phyloP scores from a whole-genome alignment of 2,797 vertebrate genomes.

The Poecilia wingei region DNA sequence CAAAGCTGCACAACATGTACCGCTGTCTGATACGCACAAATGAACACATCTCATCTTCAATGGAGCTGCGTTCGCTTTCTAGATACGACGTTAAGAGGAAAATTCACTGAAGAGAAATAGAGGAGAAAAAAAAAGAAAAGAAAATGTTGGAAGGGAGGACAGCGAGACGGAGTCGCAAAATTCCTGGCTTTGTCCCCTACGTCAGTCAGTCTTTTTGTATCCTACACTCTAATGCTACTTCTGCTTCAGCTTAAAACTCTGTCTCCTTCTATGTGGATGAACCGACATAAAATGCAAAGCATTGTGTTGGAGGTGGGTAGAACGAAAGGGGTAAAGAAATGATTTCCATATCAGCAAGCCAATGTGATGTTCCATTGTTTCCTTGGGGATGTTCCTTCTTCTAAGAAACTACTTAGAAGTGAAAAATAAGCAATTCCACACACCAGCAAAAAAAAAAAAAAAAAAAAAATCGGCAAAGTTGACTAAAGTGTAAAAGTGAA shows the following conservation, averaged over 20 bases:
- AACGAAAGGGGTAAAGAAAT: neutral
- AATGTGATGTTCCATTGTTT: slow-evolving; percentile 11
- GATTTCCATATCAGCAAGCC: slow-evolving; percentile 11
- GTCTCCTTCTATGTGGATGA: slow-evolving; percentile 7
- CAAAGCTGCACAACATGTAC: slow-evolving; percentile 61
- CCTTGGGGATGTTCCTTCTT: slow-evolving; percentile 9
- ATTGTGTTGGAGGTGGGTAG: too few relatives aligned
- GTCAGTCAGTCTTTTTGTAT: slow-evolving; percentile 46
- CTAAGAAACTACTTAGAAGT: slow-evolving; percentile 10
- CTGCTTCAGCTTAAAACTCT: slow-evolving; percentile 27
- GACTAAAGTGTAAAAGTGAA: slow-evolving; percentile 29
- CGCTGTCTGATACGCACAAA: slow-evolving; percentile 75
- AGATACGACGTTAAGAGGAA: slow-evolving; percentile 45
- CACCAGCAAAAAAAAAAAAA: slow-evolving; percentile 13
- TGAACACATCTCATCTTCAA: slow-evolving; percentile 73
- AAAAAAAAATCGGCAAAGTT: slow-evolving; percentile 16
- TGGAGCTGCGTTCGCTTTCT: slow-evolving; percentile 44
- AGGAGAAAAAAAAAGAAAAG: slow-evolving; percentile 20
- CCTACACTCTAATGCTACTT: slow-evolving; percentile 24
- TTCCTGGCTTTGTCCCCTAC: slow-evolving; percentile 39
- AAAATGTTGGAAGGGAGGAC: slow-evolving; percentile 4
- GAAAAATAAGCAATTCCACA: neutral
- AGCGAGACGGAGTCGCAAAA: slow-evolving; percentile 29
- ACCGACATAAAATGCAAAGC: slow-evolving; percentile 32
- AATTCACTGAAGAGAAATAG: slow-evolving; percentile 33